Base-by-base conservation (phyloP, 2,888 invertebrate species). In the Pheosia tremula region DNA sequence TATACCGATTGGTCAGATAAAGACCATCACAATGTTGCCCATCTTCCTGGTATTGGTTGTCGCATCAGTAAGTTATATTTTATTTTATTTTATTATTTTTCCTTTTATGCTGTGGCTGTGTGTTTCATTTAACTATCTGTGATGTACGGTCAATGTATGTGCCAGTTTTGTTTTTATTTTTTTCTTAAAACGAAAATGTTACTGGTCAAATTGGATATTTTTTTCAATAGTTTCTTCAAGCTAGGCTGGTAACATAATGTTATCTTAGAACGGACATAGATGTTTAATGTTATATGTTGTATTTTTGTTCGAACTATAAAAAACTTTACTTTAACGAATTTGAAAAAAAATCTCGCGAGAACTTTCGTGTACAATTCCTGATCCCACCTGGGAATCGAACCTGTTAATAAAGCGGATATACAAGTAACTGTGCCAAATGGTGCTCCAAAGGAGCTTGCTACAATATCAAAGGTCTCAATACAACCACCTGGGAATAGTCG, bases 21-120 rank as follows among this genome's bases (percentile, higher is more conserved):
- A 80, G 90, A 88, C 88, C 89, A 84, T 72, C 85, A 89, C 75
- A 77, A 93, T 93, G 93, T 79, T 90, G 89, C 83, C 85, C 63
- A 63, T 90, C 75, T 78, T 83, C 71, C 78, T 91, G 84, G 84
- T 90, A 68, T 76, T 91, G 65, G 76, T 90, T 75, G 71, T 85
- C 72, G 90, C 86, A 69, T 69, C 87, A 78, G 93, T 93, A 72
- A 91, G 93, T 86, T 41, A 52, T 67, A 72, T 69, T 68, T 63
- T 67, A 43, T 64, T 64, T 60, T 55, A 2, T 55, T 60, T n/a
- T 36, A 39, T 58, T 53, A n/a, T 37, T 38, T 57, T 36, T 57
- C 4, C 11, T 47, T 47, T 11, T n/a, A n/a, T 5, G 3, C 45
- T 47, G 45, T 47, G 11, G 3, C n/a, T 47, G 47, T 47, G 47